Evolutionary conservation across 2,888 invertebrate genomes (phyloP).

Genomic region (Luperina nickerlii): DNA sequence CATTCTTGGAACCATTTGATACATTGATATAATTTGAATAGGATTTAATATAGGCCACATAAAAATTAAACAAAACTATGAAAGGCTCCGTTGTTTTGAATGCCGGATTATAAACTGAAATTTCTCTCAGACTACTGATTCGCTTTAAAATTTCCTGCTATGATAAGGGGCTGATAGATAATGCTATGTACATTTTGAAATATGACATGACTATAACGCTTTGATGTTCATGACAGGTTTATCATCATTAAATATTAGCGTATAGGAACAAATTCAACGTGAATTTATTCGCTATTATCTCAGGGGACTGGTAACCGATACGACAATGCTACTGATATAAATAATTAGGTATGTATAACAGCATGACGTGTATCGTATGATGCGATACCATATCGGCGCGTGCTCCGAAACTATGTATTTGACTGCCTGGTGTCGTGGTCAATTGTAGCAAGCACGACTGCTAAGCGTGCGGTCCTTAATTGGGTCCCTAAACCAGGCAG

Average conservation of each 20-base stretch:
- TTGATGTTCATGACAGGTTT: conserved; percentile 44
- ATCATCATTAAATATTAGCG: conserved; percentile 30
- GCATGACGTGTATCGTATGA: conserved; percentile 24
- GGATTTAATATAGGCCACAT: neutral
- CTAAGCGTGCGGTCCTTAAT: neutral
- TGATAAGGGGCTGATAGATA: conserved; percentile 49
- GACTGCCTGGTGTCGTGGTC: neutral
- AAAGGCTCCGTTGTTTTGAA: conserved; percentile 1
- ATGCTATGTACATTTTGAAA: conserved; percentile 26
- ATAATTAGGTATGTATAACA: conserved; percentile 34
- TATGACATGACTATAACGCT: conserved; percentile 24
- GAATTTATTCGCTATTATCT: conserved; percentile 42
- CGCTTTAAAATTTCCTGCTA: conserved; percentile 33
- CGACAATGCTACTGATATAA: conserved; percentile 53
- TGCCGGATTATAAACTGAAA: neutral
- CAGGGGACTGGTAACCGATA: conserved; percentile 37
- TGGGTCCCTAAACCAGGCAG: neutral
- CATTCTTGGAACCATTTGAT: neutral
- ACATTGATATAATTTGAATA: neutral
- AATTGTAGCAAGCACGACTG: neutral
- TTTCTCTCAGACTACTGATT: conserved; percentile 18
- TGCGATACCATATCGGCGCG: conserved; percentile 20
- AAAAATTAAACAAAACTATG: too few relatives aligned
- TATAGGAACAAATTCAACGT: neutral
- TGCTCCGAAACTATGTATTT: conserved; percentile 1